Conservation (phyloP, 2,113 vertebrate genomes). For the Microtus pennsylvanicus region DNA sequence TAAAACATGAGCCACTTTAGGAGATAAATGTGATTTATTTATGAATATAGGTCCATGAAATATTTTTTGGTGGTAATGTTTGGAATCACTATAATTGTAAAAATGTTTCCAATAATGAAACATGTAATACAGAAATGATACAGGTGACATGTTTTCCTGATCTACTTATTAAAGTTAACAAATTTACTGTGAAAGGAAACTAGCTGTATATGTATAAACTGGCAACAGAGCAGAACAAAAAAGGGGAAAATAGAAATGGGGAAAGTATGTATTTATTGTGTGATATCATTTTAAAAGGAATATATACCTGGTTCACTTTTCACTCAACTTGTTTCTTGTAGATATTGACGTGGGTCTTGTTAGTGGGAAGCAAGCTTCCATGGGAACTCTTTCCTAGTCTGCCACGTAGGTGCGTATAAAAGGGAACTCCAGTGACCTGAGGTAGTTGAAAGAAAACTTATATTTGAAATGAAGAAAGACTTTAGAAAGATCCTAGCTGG, state of each 20-base stretch:
- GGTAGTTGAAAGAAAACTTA: constrained; percentile 51
- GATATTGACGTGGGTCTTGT: neutral
- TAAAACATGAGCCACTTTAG: neutral
- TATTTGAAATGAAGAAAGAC: constrained; percentile 40
- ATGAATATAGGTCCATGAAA: neutral
- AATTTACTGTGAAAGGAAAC: neutral
- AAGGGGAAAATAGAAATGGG: neutral
- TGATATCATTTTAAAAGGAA: neutral
- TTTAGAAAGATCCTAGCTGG: constrained; percentile 49
- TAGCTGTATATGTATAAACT: neutral
- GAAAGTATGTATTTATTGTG: neutral
- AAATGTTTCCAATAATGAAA: neutral
- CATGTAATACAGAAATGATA: neutral
- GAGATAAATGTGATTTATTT: neutral
- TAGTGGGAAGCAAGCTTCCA: constrained; percentile 45
- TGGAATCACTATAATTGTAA: neutral
- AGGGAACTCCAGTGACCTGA: constrained; percentile 40
- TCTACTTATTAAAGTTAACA: neutral
- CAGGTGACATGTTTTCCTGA: neutral
- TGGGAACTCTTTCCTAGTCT: constrained; percentile 3
- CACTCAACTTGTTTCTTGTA: neutral
- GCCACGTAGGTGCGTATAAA: constrained; percentile 2
- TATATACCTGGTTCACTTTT: neutral
- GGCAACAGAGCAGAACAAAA: neutral
- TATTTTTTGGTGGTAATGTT: neutral